Percentiles rank a stretch among this genome's conserved stretches.
Evolutionary conservation across 2,113 vertebrate genomes (phyloP).

Genomic region (Periophthalmodon schlosseri): DNA sequence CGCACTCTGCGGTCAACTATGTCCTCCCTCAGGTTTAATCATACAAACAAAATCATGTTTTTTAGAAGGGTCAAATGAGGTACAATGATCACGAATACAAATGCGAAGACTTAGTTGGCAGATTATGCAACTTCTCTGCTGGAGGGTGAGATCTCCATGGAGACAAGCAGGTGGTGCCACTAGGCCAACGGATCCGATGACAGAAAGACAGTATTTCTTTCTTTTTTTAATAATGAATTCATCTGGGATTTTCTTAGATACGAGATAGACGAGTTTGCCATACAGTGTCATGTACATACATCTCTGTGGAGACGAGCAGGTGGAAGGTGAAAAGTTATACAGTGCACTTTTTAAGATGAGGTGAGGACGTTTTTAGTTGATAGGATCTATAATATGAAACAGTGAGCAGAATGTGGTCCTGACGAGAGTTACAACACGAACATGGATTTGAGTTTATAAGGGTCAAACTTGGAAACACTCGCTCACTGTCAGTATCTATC

Average conservation of each 20-base stretch:
- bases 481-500: neutral
- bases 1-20: neutral
- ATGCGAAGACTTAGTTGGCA: no score
- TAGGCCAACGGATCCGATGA: no score
- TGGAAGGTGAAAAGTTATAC: neutral
- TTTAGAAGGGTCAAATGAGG: slow-evolving; percentile 1
- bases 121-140: neutral
- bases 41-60: neutral
- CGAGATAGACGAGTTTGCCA: no score
- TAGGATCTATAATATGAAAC: neutral
- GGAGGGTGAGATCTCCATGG: no score
- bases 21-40: neutral
- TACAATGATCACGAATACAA: neutral
- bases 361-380: neutral
- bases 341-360: no score
- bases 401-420: neutral
- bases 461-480: neutral
- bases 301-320: no score
- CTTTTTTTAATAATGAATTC: no score
- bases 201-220: no score
- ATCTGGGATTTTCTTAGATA: no score
- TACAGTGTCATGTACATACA: no score
- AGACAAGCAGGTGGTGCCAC: no score
- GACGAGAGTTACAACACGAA: neutral
- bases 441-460: neutral